Evolutionary conservation across 2,888 invertebrate genomes (phyloP), one percentile per base, ranked within the genome.

Genomic region (Sphecodes monilicornis): DNA sequence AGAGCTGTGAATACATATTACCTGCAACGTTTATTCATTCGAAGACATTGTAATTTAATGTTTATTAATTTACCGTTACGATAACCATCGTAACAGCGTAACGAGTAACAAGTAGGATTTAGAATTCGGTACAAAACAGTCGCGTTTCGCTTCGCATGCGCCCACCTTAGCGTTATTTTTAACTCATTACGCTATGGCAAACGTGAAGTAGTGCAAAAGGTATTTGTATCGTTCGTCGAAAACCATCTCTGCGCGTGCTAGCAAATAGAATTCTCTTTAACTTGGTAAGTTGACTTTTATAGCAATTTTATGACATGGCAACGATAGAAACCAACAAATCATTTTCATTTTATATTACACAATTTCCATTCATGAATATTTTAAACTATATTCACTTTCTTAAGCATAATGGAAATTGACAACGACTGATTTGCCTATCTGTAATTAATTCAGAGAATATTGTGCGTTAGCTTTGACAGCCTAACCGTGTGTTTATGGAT

Each of bases 111-210:
- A 13, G 39, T 39, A 68, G 18, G 39, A 73, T 70, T 84, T 54
- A 57, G 46, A 68, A 75, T 85, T 72, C 41, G 50, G 54, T 64
- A 54, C 68, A 50, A 78, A 73, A 73, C 41, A 41, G 66, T 32
- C 60, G 68, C 54, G 46, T 71, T 86, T 80, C 66, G 64, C 29
- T 77, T 84, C 86, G 82, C 78, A 75, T 80, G 78, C 78, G 82
- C 78, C 46, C 36, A 39, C 72, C 82, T 86, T 66, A 77, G 76
- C 73, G 86, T 81, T 89, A 89, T 89, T 89, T 89, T 90, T 89
- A 89, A 89, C 88, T 73, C 70, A 57, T 83, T 86, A 71, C 78
- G 76, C 80, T 85, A 70, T 82, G 50, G 72, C 57, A 84, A 82
- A 78, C 75, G 26, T 64, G 76, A 83, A 81, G 78, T 82, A 86